These are phyloP conservation scores for Cerastis rubricosa DNA, from an alignment of 2,888 invertebrate species.

Conservation along the genomic window DNA sequence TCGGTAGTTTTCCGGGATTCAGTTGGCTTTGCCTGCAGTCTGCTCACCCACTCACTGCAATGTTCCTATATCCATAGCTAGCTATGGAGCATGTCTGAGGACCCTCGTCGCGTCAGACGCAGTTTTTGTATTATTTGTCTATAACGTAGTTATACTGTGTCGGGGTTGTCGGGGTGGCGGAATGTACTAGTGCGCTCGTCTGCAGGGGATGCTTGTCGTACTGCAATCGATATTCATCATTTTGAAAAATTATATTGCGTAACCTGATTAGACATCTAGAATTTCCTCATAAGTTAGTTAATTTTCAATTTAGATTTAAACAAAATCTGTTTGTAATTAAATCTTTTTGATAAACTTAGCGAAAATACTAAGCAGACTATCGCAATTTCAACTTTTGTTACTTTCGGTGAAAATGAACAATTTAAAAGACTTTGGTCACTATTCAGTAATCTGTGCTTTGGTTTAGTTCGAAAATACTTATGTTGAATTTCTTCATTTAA, in stretches of 20 bases:
- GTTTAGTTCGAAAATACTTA: not conserved
- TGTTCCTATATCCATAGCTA: slow-evolving; percentile 79
- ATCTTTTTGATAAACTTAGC: not conserved
- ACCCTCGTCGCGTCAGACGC: slow-evolving; percentile 86
- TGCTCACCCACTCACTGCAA: slow-evolving; percentile 89
- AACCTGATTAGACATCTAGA: slow-evolving; percentile 2
- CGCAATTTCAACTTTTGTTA: not conserved
- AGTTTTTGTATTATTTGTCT: slow-evolving; percentile 84
- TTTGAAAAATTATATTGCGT: slow-evolving; percentile 26
- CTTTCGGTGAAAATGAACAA: not conserved
- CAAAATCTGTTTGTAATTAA: not conserved
- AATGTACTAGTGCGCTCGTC: slow-evolving; percentile 76
- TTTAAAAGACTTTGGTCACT: not conserved
- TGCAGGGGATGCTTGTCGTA: slow-evolving; percentile 76
- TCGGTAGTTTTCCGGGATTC: slow-evolving; percentile 91
- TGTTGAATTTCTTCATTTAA: not conserved
- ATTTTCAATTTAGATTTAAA: not conserved
- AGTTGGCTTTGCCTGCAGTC: slow-evolving; percentile 89
- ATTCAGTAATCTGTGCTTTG: too few relatives aligned
- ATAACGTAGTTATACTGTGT: slow-evolving; percentile 72
- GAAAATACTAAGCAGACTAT: not conserved
- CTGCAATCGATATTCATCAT: slow-evolving; percentile 70
- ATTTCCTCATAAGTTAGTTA: not conserved
- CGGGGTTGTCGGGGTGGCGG: slow-evolving; percentile 66
- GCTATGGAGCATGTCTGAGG: slow-evolving; percentile 83